Evolutionary conservation across 2,888 invertebrate genomes (phyloP), one percentile per base, ranked within the genome.

Genomic region (Sesia bembeciformis): DNA sequence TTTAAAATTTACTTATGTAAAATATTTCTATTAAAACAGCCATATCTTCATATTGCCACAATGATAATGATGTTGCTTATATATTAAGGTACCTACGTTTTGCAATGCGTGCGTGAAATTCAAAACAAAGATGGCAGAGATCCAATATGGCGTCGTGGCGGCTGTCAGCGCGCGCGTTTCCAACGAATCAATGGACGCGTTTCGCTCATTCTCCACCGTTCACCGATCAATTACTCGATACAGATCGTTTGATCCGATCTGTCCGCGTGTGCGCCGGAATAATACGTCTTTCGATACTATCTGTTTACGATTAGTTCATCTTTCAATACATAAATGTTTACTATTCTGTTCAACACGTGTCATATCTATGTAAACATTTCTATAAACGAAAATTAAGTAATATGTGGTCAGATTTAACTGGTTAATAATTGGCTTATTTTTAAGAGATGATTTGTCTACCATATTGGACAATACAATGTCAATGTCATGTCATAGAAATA

Each of bases 101-200:
- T 23, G 23, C 23, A 23, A 23, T 23, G n/a, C n/a, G n/a, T 23
- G 23, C 23, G 4, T 7, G 4, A 8, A 46, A 59, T 56, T 56
- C 53, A 52, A 59, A 60, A 61, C 61, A 61, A 62, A 61, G 60
- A 63, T 63, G 63, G 63, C 62, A 62, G 5, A 52, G 54, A 46
- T 61, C 63, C 63, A 63, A 62, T 49, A 58, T 60, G 59, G 60
- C 59, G 51, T 39, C 52, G 52, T 39, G 40, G 40, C 23, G 41
- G 38, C 55, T 53, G 56, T 54, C 51, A 54, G 43, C 53, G 40
- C 7, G 51, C 49, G 52, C 53, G 54, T 53, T 53, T 55, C 51
- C 49, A 57, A 55, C 57, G 57, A 52, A 61, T 62, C 61, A 62
- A 63, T 63, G 63, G 59, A 57, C 55, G 23, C 23, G 53, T 55